Conservation (phyloP, 2,888 invertebrate species). For the Rhagonycha lutea region DNA sequence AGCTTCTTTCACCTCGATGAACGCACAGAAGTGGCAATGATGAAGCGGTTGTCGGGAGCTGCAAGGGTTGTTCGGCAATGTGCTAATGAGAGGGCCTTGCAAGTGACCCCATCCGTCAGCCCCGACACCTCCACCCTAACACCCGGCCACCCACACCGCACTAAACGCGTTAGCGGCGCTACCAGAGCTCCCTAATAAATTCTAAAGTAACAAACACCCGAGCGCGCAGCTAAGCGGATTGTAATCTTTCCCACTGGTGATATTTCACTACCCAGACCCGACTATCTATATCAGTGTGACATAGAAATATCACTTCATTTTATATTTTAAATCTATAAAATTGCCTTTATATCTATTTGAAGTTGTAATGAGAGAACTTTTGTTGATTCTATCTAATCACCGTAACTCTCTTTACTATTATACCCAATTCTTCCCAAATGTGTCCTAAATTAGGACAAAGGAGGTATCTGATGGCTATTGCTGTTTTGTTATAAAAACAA, state of each 20-base stretch:
- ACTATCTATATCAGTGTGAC: constrained; percentile 47
- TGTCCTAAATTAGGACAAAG: background rate
- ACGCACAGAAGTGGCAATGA: constrained; percentile 39
- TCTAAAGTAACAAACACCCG: constrained; percentile 52
- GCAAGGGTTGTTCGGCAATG: constrained; percentile 47
- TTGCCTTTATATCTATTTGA: constrained; percentile 34
- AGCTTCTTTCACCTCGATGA: constrained; percentile 29
- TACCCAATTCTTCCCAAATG: background rate
- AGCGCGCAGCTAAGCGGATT: constrained; percentile 50
- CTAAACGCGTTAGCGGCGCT: constrained; percentile 53
- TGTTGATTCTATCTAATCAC: background rate
- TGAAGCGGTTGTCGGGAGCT: constrained; percentile 38
- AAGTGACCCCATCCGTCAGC: constrained; percentile 50
- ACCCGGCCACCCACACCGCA: constrained; percentile 49
- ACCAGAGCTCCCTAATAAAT: constrained; percentile 50
- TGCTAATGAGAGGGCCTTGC: constrained; percentile 50
- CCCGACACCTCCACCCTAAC: constrained; percentile 40
- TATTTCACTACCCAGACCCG: constrained; percentile 51
- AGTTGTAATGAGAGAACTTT: constrained; percentile 13
- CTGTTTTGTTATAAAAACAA: background rate
- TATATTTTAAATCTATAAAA: constrained; percentile 41
- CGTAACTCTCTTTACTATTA: background rate
- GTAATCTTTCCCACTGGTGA: constrained; percentile 54
- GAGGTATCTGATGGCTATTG: background rate
- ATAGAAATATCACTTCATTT: constrained; percentile 46